phyloP scores from a whole-genome alignment of 1,140 invertebrate species.

The Trissolcus basalis region DNA sequence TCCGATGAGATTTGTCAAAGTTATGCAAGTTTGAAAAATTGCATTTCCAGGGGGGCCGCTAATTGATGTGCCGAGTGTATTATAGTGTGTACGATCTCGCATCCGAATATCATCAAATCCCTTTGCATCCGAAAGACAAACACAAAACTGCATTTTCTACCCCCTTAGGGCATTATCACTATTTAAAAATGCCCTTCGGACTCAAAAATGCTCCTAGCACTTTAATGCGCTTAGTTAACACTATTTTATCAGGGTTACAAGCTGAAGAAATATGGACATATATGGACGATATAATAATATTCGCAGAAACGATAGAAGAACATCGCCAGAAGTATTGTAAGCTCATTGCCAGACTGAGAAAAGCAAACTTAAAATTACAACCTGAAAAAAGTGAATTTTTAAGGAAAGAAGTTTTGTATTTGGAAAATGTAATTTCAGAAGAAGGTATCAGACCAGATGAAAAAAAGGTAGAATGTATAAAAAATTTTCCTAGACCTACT shows the following conservation, averaged over 20 bases:
- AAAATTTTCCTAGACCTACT: slow-evolving; percentile 21
- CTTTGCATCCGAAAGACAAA: slow-evolving; percentile 25
- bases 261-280: slow-evolving; percentile 57
- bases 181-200: slow-evolving; percentile 63
- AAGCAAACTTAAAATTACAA: slow-evolving; percentile 11
- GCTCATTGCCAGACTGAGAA: not conserved
- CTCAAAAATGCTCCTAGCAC: slow-evolving; percentile 45
- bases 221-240: slow-evolving; percentile 54
- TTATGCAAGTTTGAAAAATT: no score
- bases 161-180: slow-evolving; percentile 31
- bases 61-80: no score
- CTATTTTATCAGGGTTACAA: slow-evolving; percentile 59
- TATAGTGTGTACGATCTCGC: not conserved
- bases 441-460: slow-evolving; percentile 49
- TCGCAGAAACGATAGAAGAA: slow-evolving; percentile 12
- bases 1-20: no score
- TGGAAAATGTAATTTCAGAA: slow-evolving; percentile 56
- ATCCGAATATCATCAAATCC: not conserved
- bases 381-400: slow-evolving; percentile 19
- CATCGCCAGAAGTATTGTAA: slow-evolving; percentile 4
- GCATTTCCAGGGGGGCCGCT: no score
- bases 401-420: slow-evolving; percentile 49
- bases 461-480: slow-evolving; percentile 28
- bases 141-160: slow-evolving; percentile 18
- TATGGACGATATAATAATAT: slow-evolving; percentile 71